Evolutionary conservation across 2,113 vertebrate species (phyloP), one percentile per base, ranked within the genome.

Genomic region (Xenopus borealis): DNA sequence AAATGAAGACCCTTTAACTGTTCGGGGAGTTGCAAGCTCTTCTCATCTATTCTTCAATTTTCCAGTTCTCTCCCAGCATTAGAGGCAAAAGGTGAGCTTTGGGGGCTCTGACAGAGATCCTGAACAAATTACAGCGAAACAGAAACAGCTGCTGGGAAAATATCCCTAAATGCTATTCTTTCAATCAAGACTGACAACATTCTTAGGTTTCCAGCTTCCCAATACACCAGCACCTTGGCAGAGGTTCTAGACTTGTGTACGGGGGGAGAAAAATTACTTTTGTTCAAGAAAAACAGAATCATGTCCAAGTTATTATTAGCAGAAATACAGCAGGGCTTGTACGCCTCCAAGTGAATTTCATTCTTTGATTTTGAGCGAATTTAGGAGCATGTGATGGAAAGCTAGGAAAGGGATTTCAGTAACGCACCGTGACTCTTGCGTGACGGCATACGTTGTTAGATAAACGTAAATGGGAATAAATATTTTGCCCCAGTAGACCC

Each of bases 61-160:
- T 88, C 50, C 78, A 10, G 10, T 4, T 1, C 47, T 50, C 4
- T 50, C 82, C 86, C 80, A 89, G 86, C 86, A 86, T 86, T 89
- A 85, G 81, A 67, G 50, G 75, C 81, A 87, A 85, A 88, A 87
- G 85, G 85, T 88, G 87, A 92, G 88, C 78, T 86, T 79, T 66
- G 71, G 33, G 83, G 83, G 83, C 86, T 84, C 79, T 84, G 69
- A 87, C 1, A 10, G 62, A 88, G 91, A 92, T 89, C 82, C 86
- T 85, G 86, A 89, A 89, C 88, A 92, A 91, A 91, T 93, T 91
- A 89, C 79, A 85, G 80, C 14, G 83, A 92, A 93, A 79, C 85
- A 89, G 86, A 92, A 92, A 83, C 91, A 93, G 88, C 88, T 93
- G 92, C 78, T 72, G 78, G 73, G 70, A 78, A 78, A 84, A 82